phyloP scores from a whole-genome alignment of 2,888 invertebrate species.

The Aspidiotus rigidus region DNA sequence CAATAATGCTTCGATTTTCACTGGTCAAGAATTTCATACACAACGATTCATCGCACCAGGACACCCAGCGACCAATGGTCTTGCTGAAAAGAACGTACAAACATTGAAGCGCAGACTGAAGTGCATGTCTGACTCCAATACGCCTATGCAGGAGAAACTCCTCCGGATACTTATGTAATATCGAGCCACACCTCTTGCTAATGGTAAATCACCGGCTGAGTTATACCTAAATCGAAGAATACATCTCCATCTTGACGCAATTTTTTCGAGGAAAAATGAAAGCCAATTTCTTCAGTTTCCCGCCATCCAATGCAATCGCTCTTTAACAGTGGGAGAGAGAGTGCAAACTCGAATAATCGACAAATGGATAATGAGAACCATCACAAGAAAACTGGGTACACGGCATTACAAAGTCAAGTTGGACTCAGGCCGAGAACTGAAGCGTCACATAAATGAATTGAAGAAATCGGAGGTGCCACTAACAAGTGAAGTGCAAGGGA shows the following conservation, averaged over 20 bases:
- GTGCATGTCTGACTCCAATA: too few relatives aligned
- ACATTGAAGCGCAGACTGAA: too few relatives aligned
- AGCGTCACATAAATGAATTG: background rate
- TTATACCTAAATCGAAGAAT: background rate
- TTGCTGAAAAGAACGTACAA: too few relatives aligned
- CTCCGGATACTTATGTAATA: background rate
- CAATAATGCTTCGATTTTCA: conserved; percentile 17
- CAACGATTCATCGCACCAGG: background rate
- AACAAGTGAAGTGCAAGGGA: too few relatives aligned
- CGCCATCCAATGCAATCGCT: too few relatives aligned
- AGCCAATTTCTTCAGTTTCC: too few relatives aligned
- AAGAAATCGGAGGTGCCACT: too few relatives aligned
- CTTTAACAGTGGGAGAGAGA: too few relatives aligned
- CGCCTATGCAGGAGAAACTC: too few relatives aligned
- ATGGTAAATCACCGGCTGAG: background rate
- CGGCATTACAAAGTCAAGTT: background rate
- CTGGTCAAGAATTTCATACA: conserved; percentile 6
- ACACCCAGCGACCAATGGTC: background rate
- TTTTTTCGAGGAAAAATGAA: too few relatives aligned
- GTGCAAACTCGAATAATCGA: too few relatives aligned
- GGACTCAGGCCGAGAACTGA: background rate
- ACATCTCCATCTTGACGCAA: background rate
- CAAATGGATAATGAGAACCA: background rate
- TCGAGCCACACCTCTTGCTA: background rate
- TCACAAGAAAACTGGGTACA: background rate